Base-by-base conservation (phyloP, 1,140 invertebrate genomes). In the Monomorium pharaonis region DNA sequence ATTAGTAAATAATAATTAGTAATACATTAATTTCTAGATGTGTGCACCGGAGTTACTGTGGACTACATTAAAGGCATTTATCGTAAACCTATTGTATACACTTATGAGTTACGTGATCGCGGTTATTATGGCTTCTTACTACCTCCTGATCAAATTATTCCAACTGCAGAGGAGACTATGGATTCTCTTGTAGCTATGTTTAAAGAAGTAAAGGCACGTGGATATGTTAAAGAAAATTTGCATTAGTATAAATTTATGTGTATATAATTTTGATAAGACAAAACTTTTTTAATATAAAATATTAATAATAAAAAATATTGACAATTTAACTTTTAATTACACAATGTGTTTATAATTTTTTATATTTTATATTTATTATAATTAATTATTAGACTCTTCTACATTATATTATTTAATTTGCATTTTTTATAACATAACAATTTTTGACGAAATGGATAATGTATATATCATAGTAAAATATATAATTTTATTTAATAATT, bases 51-150 rank as follows among this genome's bases (percentile, higher is more conserved):
- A 21, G 96, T 96, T 3, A 97, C 97, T n/a, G 14, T 96, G 75
- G 97, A 98, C 91, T 98, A 97, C 97, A 97, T 96, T 0, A 97
- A 97, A 92, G 96, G 95, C 16, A 94, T 88, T 6, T 95, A 96
- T n/a, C 95, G 96, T 74, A 96, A 97, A 16, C 97, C 97, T 83
- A 96, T 98, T 51, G 95, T 96, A 0, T 98, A 96, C 90, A 96
- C 97, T n/a, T 96, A 97, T 77, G 97, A 97, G 92, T 93, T 98
- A 6, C 94, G 98, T 3, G 98, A 98, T 92, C 96, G 93, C 5
- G 98, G 98, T 49, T 85, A 94, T 74, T 96, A 97, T 86, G 98
- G 98, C 0, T 98, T 98, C 91, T 58, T 98, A 1, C 93, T 98
- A 33, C 97, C 98, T 0, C 96, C 97, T 2, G 91, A 94, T 18